Conservation (phyloP, 2,888 invertebrate species). For the Muscina levida region DNA sequence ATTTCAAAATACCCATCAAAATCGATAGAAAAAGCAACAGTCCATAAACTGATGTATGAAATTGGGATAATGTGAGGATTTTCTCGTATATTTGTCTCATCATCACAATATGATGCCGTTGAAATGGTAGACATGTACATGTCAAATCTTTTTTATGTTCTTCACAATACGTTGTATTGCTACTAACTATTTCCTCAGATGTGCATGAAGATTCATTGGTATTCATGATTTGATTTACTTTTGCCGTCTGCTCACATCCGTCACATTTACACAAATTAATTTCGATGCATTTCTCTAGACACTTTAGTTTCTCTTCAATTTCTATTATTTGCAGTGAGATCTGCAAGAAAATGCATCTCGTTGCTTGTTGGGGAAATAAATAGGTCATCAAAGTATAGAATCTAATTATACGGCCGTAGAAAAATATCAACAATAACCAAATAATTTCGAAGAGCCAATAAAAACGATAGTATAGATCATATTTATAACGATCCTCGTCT, state of each 20-base stretch:
- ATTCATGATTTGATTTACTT: too few relatives aligned
- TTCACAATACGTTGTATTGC: too few relatives aligned
- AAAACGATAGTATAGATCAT: constrained; percentile 18
- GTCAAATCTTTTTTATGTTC: too few relatives aligned
- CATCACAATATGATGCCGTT: constrained; percentile 43
- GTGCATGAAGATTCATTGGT: too few relatives aligned
- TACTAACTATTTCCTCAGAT: too few relatives aligned
- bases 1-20: constrained; percentile 70
- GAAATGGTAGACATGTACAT: neutral
- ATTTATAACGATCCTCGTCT: neutral
- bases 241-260: too few relatives aligned
- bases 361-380: constrained; percentile 61
- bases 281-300: constrained; percentile 28
- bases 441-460: constrained; percentile 26
- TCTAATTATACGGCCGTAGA: too few relatives aligned
- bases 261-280: constrained; percentile 29
- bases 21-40: constrained; percentile 69
- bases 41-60: constrained; percentile 42
- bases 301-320: constrained; percentile 67
- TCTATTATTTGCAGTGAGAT: constrained; percentile 67
- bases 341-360: constrained; percentile 70
- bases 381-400: too few relatives aligned
- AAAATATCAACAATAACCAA: constrained; percentile 13
- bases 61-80: constrained; percentile 25
- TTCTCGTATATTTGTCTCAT: constrained; percentile 50